A percentile compares a stretch with the other conserved stretches of the same genome.
phyloP scores from a whole-genome alignment of 2,797 vertebrate species.

The Rhadinocentrus ornatus region DNA sequence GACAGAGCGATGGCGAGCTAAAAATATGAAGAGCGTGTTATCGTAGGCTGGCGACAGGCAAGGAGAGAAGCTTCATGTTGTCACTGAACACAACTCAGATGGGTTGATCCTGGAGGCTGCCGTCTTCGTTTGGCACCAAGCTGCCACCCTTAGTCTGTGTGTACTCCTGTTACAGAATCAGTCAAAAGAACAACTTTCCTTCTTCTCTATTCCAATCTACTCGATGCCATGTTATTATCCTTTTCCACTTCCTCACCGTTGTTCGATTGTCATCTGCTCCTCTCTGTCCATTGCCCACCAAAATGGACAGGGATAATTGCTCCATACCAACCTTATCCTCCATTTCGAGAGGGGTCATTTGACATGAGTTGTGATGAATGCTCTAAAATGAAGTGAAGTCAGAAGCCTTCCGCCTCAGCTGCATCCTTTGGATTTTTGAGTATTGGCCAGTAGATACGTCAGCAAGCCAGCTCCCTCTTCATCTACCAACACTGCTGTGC shows the following conservation, averaged over 20 bases:
- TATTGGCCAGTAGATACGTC: conserved; percentile 34
- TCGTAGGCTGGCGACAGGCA: conserved; percentile 30
- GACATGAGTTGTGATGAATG: conserved; percentile 15
- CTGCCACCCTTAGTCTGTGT: conserved; percentile 21
- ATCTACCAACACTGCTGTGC: conserved; percentile 20
- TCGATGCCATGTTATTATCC: conserved; percentile 22
- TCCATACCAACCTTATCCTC: conserved; percentile 1
- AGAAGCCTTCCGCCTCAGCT: conserved; percentile 29
- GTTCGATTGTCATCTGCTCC: conserved; percentile 29
- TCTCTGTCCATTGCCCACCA: conserved; percentile 19
- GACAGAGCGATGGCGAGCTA: conserved; percentile 57
- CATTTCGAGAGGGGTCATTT: conserved; percentile 2
- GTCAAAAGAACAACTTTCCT: conserved; percentile 42
- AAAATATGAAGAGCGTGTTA: conserved; percentile 28
- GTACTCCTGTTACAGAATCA: conserved; percentile 30
- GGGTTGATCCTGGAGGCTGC: conserved; percentile 32
- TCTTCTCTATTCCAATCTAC: conserved; percentile 9
- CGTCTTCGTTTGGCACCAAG: conserved; percentile 32
- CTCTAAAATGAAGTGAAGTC: conserved; percentile 5
- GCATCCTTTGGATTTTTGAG: conserved; percentile 43
- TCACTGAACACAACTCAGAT: conserved; percentile 26
- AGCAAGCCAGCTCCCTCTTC: conserved; percentile 24
- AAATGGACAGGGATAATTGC: background rate
- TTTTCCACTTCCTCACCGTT: conserved; percentile 27
- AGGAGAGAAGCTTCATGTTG: conserved; percentile 39